Evolutionary conservation across 1,140 invertebrate species (phyloP), one percentile per base, ranked within the genome.

Genomic region (Aphis craccivora): DNA sequence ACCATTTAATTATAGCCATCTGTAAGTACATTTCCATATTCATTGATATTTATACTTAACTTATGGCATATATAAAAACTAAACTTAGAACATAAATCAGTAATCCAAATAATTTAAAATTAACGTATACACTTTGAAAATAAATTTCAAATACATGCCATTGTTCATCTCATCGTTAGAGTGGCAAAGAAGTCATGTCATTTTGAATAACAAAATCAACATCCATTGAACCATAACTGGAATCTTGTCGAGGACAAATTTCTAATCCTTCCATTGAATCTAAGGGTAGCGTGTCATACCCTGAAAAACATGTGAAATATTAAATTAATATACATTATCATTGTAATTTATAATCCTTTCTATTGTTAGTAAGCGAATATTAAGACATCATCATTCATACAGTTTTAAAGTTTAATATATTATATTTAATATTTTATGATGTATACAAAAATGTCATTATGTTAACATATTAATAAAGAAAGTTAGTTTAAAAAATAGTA

Each of bases 271-370:
- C 98, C 98, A 99, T 98, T 94, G 98, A 98, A 96, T 98, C 98
- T 97, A 99, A 97, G 96, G 98, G 98, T 97, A 99, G 97, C 97
- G 98, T 97, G 96, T 99, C 98, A 97, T 98, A 99, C 96, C 98
- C 98, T 98, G 96, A n/a, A 87, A 90, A 67, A 90, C 2, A 67
- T 43, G 25, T 53, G 22, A 60, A 90, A 67, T 67, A 90, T 35
- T 86, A 18, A 9, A 76, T 76, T 18, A 76, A 76, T 67, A 76
- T 76, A 76, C 0, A 30, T 8, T 25, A 30, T 30, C n/a, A 76
- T n/a, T n/a, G 25, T 45, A 86, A 6, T 86, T 45, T 30, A 45
- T 86, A 20, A 76, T n/a, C 3, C 11, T 45, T 86, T 43, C 5
- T n/a, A 86, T 11, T 45, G 84, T 86, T 86, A 86, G 84, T 45